These are phyloP conservation scores for Andrena trimmerana DNA, from an alignment of 2,888 invertebrate genomes.

Conservation along the genomic window DNA sequence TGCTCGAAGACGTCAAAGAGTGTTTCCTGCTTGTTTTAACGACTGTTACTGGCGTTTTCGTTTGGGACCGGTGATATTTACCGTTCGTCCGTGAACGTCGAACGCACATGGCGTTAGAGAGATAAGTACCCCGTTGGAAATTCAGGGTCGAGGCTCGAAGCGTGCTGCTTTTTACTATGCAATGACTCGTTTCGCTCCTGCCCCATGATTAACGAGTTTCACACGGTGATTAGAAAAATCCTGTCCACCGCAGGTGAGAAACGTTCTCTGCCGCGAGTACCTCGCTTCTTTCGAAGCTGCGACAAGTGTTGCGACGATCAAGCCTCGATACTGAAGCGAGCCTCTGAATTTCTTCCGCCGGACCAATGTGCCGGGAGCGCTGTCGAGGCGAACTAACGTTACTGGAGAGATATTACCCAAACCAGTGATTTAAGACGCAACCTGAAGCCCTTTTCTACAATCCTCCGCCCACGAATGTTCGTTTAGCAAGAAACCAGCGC, in stretches of 20 bases:
- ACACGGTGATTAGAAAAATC: constrained; percentile 11
- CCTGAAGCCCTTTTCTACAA: not conserved
- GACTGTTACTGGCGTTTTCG: not conserved
- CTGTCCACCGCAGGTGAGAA: not conserved
- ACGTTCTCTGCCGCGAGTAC: not conserved
- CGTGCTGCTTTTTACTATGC: constrained; percentile 39
- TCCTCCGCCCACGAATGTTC: not conserved
- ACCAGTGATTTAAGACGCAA: not conserved
- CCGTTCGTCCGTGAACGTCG: constrained; percentile 56
- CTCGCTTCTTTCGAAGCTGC: not conserved
- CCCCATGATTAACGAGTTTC: constrained; percentile 35
- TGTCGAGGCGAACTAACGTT: not conserved
- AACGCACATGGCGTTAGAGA: constrained; percentile 36
- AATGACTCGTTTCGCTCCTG: constrained; percentile 36
- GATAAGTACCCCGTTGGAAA: constrained; percentile 39
- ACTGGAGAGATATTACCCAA: not conserved
- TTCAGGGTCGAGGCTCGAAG: constrained; percentile 65
- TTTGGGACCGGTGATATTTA: constrained; percentile 26
- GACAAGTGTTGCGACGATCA: not conserved
- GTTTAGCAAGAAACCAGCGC: not conserved
- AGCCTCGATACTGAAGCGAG: not conserved
- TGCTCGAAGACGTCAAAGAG: not conserved
- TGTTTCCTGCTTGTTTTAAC: not conserved
- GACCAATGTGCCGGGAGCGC: not conserved
- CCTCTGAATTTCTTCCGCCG: not conserved